Base-by-base conservation (phyloP, 2,113 vertebrate species). In the Catharus minimus region DNA sequence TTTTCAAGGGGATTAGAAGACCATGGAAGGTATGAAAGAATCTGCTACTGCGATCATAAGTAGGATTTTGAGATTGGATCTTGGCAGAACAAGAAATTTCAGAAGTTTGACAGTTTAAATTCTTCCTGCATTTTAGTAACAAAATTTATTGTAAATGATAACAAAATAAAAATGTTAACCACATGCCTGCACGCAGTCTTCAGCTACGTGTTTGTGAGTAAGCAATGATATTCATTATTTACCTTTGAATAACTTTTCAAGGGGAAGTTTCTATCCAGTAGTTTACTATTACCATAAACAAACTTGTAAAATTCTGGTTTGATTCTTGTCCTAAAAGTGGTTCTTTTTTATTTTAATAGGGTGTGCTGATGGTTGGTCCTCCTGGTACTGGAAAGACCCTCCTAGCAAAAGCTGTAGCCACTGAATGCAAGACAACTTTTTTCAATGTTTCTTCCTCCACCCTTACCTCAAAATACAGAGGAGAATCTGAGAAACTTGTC, bases 401-500 rank as follows among this genome's bases (percentile, higher is more conserved):
- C 3, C 88, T 99, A 89, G 99, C 99, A 65, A 99, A 99, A 98
- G 99, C 99, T 17, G 99, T 99, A 24, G 99, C 99, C 26, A 99
- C 99, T 4, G 99, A 99, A 96, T 99, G 99, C 97, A 98, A 98
- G 96, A 99, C 99, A 83, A 99, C 99, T 5, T 99, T 99, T 97
- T 99, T 99, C 96, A 99, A 99, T 13, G 97, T 99, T 65, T 99
- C 99, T 44, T 99, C 99, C 2, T 99, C 99, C 17, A 99, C 99
- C 0, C 98, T 99, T 74, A 99, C 99, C 85, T 99, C 99, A 89
- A 99, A 99, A 93, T 99, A 99, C 97, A 97, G 99, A 96, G 99
- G 99, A 83, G 99, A 99, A 96, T 99, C 99, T 19, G 99, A 99
- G 96, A 99, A 99, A 93, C 98, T 99, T 41, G 99, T 99, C 61